Evolutionary conservation across 30 jellyfish, hydroid and myxozoan genomes (phyloP), one percentile per base, ranked within the genome.

Genomic region (Aurelia sp.): DNA sequence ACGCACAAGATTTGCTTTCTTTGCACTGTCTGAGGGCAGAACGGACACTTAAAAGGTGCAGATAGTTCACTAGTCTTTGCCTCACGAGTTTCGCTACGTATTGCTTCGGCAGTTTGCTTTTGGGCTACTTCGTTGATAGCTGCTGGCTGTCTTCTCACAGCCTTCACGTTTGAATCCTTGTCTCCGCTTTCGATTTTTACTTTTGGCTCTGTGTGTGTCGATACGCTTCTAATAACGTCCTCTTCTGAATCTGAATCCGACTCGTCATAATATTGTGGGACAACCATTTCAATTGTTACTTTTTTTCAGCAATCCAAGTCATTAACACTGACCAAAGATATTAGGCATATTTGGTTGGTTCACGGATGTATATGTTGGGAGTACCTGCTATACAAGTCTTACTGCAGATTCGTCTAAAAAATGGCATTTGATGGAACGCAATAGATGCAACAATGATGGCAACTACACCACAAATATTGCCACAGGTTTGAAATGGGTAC

Each of bases 391-490:
- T 31, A 17, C 52, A 40, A 24, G 60, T 74, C 35, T 40, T 40
- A 70, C 81, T 70, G 18, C 65, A 70, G 51, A 58, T 22, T 16
- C 31, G 85, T 20, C 55, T 52, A 24, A 74, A 74, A 52, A 74
- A 19, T 52, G 8, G 48, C 52, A 48, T 74, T 74, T 22, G n/a
- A 52, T 44, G 72, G 13, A 65, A 57, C 16, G 76, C 61, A 58
- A 76, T 60, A 16, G 76, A 22, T 13, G 65, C 63, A 13, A 57
- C 65, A 35, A 57, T 33, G 65, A 52, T 59, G 38, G 63, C 63
- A 62, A 76, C 67, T 8, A 41, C 63, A 8, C 88, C 88, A 76
- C 88, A 76, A 38, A 76, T 44, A 76, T 57, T 76, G 75, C 88
- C 88, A 21, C 88, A 57, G 38, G 59, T 57, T 35, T 76, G 78